Evolutionary conservation across 2,113 vertebrate species (phyloP).

Genomic region (Lophochroa leadbeateri): DNA sequence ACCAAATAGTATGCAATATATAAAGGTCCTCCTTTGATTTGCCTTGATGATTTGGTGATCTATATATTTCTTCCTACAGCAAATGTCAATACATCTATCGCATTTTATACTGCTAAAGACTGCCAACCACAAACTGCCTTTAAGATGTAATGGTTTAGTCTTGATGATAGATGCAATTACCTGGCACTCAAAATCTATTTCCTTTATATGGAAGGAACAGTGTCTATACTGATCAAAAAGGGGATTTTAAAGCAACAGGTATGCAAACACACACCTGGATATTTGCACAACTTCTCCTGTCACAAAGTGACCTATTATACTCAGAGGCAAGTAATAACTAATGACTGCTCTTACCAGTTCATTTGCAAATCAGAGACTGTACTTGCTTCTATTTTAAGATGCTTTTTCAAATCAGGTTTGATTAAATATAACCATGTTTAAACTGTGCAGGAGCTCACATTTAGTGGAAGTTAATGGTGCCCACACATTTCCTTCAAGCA

Average conservation of each 20-base stretch:
- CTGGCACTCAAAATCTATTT: background rate
- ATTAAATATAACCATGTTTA: background rate
- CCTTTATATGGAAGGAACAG: background rate
- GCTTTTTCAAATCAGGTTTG: background rate
- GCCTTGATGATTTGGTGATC: background rate
- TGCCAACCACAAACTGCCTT: background rate
- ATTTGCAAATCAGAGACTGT: background rate
- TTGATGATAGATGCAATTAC: background rate
- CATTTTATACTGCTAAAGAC: background rate
- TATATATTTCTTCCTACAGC: background rate
- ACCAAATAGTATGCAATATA: background rate
- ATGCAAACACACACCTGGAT: background rate
- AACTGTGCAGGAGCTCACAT: background rate
- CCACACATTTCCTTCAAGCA: background rate
- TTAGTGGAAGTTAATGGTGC: background rate
- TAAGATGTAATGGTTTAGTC: background rate
- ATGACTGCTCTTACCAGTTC: background rate
- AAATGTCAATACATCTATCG: background rate
- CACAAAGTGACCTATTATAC: background rate
- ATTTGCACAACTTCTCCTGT: background rate
- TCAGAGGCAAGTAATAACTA: background rate
- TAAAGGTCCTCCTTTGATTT: background rate
- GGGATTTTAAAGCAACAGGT: background rate
- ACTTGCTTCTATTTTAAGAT: background rate
- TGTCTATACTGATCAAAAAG: background rate